These are phyloP conservation scores for Naso thynnoides DNA, from an alignment of 2,797 vertebrate genomes.

Conservation along the genomic window DNA sequence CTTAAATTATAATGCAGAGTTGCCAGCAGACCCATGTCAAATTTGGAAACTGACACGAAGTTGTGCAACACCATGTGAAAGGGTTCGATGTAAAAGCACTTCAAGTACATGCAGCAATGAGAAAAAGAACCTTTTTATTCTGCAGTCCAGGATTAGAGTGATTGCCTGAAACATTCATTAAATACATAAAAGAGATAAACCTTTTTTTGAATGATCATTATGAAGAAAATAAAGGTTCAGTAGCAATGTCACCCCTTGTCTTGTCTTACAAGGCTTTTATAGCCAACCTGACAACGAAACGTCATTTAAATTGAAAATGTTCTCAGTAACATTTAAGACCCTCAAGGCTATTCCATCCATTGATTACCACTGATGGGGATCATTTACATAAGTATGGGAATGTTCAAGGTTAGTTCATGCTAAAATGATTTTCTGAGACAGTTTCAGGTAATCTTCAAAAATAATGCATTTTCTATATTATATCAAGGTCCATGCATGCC, in stretches of 20 bases:
- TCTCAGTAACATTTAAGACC: slow-evolving; percentile 65
- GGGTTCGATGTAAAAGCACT: no score
- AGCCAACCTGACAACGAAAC: slow-evolving; percentile 46
- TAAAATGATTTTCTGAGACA: slow-evolving; percentile 73
- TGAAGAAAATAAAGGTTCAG: slow-evolving; percentile 3
- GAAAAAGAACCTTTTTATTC: neutral
- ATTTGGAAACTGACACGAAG: neutral
- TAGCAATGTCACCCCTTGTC: slow-evolving; percentile 58
- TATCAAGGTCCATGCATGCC: slow-evolving; percentile 80
- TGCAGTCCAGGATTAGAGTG: neutral
- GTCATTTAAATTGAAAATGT: slow-evolving; percentile 62
- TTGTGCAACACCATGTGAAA: neutral
- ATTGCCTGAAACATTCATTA: slow-evolving; percentile 11
- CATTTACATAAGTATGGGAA: slow-evolving; percentile 79
- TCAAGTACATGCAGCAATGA: neutral
- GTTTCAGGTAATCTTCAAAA: slow-evolving; percentile 80
- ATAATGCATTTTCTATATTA: slow-evolving; percentile 85
- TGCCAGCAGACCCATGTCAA: neutral
- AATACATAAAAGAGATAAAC: slow-evolving; percentile 12
- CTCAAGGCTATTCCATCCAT: slow-evolving; percentile 75
- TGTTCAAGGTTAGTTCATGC: slow-evolving; percentile 83
- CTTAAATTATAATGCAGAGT: neutral
- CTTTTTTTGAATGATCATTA: slow-evolving; percentile 27
- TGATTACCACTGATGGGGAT: slow-evolving; percentile 77
- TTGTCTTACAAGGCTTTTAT: slow-evolving; percentile 68